Conservation (phyloP, 1,140 invertebrate genomes). For the Drosophila trapezifrons region DNA sequence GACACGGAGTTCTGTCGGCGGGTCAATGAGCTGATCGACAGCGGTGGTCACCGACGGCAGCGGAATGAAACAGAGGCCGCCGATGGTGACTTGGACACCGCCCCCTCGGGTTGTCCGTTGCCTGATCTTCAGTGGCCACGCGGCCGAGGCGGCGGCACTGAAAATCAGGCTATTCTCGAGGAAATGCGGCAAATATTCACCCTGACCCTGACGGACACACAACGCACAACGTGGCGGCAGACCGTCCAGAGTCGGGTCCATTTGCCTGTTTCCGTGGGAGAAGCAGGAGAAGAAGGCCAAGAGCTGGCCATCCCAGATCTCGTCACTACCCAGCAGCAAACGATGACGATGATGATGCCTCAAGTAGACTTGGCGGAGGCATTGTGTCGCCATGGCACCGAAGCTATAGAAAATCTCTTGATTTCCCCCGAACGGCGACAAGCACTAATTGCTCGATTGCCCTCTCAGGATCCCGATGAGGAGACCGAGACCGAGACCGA, state of each 20-base stretch:
- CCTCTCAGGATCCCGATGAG: neutral
- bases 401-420: neutral
- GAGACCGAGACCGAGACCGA: too few relatives aligned
- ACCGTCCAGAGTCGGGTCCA: neutral
- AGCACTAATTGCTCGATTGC: neutral
- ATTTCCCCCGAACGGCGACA: neutral
- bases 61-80: neutral
- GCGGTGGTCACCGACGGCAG: neutral
- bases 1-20: constrained; percentile 95
- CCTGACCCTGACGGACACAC: neutral
- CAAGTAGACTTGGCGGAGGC: neutral
- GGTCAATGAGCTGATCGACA: constrained; percentile 92
- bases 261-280: neutral
- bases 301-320: neutral
- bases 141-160: constrained; percentile 1
- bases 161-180: neutral
- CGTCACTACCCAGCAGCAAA: neutral
- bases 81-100: constrained; percentile 17
- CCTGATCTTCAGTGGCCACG: neutral
- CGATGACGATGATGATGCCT: neutral
- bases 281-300: neutral
- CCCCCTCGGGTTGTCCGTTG: accelerated
- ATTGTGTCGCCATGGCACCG: neutral
- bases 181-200: constrained; percentile 3
- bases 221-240: neutral